Evolutionary conservation across 2,113 vertebrate genomes (phyloP).

Genomic region (human): GRCh38 chr2:141877501-141878000

Average conservation of each 20-base stretch:
- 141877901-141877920: background rate
- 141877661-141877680: background rate
- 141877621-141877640: background rate
- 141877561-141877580: background rate
- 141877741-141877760: background rate
- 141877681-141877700: background rate
- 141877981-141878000: constrained; percentile 10
- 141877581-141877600: background rate
- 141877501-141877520: background rate
- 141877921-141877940: background rate
- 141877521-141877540: background rate
- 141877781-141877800: background rate
- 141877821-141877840: background rate
- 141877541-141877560: background rate
- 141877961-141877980: background rate
- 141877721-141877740: accelerated
- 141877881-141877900: background rate
- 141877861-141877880: background rate
- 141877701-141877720: background rate
- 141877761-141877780: background rate
- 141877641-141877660: background rate
- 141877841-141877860: background rate
- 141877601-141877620: background rate
- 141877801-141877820: background rate
- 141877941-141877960: constrained; percentile 26